Evolutionary conservation across 2,797 vertebrate genomes (phyloP).

Genomic region (Ptychobarbus kaznakovi): DNA sequence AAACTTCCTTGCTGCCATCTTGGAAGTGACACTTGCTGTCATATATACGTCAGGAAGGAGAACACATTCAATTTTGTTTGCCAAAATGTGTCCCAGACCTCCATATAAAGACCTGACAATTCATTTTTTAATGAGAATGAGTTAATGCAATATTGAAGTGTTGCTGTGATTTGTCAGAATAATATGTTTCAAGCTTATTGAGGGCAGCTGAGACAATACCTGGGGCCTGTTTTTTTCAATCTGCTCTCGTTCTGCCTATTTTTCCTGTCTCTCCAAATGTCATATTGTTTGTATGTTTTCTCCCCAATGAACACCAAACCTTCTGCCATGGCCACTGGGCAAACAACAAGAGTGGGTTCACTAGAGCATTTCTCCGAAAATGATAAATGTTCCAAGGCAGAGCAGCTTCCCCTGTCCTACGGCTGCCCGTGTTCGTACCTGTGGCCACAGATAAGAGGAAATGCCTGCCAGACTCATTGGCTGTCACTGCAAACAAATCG

Average conservation of each 20-base stretch:
- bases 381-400: constrained; percentile 36
- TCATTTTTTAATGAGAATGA: constrained; percentile 30
- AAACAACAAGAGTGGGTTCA: constrained; percentile 56
- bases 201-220: constrained; percentile 18
- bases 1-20: not conserved
- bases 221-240: not conserved
- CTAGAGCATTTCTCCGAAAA: constrained; percentile 50
- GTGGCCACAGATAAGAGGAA: constrained; percentile 43
- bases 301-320: constrained; percentile 12
- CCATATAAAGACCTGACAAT: constrained; percentile 17
- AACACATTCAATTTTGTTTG: not conserved
- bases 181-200: constrained; percentile 42
- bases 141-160: constrained; percentile 18
- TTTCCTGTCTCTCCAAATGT: constrained; percentile 33
- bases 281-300: constrained; percentile 51
- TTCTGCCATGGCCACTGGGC: constrained; percentile 49
- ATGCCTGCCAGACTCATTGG: constrained; percentile 28
- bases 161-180: constrained; percentile 35
- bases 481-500: constrained; percentile 37
- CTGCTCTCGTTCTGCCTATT: not conserved
- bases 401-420: constrained; percentile 22
- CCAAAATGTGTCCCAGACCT: not conserved
- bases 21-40: constrained; percentile 16
- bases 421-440: constrained; percentile 46
- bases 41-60: not conserved